A percentile compares a stretch with the other conserved stretches of the same genome.
Conservation (phyloP, 2,888 invertebrate genomes). For the Arctia plantaginis region DNA sequence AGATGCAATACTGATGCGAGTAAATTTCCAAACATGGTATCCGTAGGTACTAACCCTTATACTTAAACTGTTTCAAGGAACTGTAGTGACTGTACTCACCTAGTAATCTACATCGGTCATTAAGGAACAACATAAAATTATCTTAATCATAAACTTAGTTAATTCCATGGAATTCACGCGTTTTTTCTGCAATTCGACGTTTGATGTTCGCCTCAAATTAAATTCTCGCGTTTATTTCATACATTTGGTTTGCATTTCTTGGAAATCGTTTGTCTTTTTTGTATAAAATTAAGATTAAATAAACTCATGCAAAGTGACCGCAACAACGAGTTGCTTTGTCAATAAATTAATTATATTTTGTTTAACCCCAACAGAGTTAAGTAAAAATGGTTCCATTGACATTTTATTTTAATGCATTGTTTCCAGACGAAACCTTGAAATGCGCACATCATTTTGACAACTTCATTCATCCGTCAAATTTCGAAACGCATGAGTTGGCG, state of each 20-base stretch:
- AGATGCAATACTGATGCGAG: too few species aligned
- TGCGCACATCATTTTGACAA: slow-evolving; percentile 18
- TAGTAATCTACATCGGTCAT: not conserved
- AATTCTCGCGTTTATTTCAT: not conserved
- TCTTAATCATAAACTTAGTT: not conserved
- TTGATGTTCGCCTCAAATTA: not conserved
- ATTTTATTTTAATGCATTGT: slow-evolving; percentile 10
- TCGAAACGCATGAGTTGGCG: slow-evolving; percentile 49
- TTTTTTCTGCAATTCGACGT: not conserved
- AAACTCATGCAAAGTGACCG: not conserved
- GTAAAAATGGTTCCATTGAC: not conserved
- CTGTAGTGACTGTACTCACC: not conserved
- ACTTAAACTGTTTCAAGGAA: not conserved
- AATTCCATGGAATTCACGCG: not conserved
- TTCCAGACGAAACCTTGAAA: slow-evolving; percentile 17
- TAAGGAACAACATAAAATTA: not conserved
- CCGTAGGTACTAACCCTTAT: not conserved
- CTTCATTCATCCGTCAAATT: slow-evolving; percentile 40
- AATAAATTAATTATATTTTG: slow-evolving; percentile 1
- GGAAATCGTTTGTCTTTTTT: not conserved
- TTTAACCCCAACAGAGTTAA: not conserved
- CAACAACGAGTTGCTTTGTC: not conserved
- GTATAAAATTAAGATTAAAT: not conserved
- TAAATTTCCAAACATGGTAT: too few species aligned
- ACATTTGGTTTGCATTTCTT: not conserved